Conservation (phyloP, 1,140 invertebrate species). For the Megalonaias nervosa region DNA sequence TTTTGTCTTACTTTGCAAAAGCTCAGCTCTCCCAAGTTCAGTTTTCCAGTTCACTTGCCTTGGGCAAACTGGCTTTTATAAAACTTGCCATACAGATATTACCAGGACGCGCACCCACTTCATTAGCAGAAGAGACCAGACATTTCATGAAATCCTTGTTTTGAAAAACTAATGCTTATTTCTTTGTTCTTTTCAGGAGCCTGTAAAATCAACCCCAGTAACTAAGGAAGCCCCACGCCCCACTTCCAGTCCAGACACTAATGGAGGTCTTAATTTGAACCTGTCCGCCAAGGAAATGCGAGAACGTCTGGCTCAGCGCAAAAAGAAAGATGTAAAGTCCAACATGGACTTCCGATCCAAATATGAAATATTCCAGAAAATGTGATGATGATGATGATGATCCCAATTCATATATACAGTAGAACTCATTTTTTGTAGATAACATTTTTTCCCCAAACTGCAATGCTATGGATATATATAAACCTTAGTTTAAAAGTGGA, state of each 20-base stretch:
- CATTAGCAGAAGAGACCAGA: too few relatives aligned
- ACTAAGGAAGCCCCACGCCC: slow-evolving; percentile 1
- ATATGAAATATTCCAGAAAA: slow-evolving; percentile 58
- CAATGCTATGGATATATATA: not conserved
- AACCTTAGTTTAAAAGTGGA: not conserved
- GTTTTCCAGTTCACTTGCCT: too few relatives aligned
- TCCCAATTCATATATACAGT: not conserved
- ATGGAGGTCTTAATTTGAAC: slow-evolving; percentile 31
- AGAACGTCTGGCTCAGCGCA: slow-evolving; percentile 50
- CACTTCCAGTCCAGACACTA: slow-evolving; percentile 12
- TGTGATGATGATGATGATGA: slow-evolving; percentile 34
- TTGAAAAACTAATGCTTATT: too few relatives aligned
- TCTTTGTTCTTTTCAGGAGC: not conserved
- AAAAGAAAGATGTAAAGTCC: slow-evolving; percentile 55
- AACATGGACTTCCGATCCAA: slow-evolving; percentile 56
- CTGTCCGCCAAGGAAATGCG: slow-evolving; percentile 64
- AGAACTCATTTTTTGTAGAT: not conserved
- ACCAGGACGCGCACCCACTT: too few relatives aligned
- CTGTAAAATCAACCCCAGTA: not conserved
- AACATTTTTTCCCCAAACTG: too few relatives aligned
- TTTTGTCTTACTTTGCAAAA: too few relatives aligned
- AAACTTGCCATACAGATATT: too few relatives aligned
- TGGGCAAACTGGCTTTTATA: too few relatives aligned
- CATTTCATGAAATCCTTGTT: too few relatives aligned
- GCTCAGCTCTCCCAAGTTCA: too few relatives aligned